Evolutionary conservation across 2,113 vertebrate species (phyloP), one percentile per base, ranked within the genome.

Genomic region (Lepisosteus oculatus): DNA sequence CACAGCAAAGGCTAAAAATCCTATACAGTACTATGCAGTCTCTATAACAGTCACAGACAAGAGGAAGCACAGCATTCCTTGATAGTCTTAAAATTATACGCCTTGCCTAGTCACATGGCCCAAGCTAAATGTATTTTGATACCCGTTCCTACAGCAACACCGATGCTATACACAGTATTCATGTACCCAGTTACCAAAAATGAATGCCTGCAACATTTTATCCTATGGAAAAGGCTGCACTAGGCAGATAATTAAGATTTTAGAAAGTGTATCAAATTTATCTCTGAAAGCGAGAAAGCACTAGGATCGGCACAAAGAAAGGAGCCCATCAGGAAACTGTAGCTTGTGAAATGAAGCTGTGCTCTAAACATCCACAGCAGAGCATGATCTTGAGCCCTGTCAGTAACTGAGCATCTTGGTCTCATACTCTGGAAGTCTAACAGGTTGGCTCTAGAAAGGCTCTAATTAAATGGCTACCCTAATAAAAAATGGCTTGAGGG

Each of bases 1-100:
- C 2, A 51, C 9, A 51, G 47, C 47, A 51, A 56, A 3, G 14
- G 44, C 17, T 66, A 42, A 13, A 57, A 6, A 55, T 65, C 51
- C 54, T 11, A 59, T 61, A 29, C 63, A 64, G 47, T 8, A 63
- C 61, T 41, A 29, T 3, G 8, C 41, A 11, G 15, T 12, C 17
- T 67, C 12, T 45, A 15, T 43, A 15, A 11, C 8, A 70, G 8
- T 0, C 45, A 77, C 54, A 69, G 69, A 75, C 56, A 63, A 70
- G 51, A 66, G 67, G 41, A 7, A 67, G 69, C 75, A 64, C 47
- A 76, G 72, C 68, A 78, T 80, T 80, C 75, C 69, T 29, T 43
- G 29, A 43, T 29, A 17, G 29, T 47, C 71, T 78, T 43, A 3
- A 67, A 68, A 73, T 55, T 3, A 3, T 59, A 42, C 71, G 9